phyloP scores from a whole-genome alignment of 2,113 vertebrate genomes.

The Narcine bancroftii region DNA sequence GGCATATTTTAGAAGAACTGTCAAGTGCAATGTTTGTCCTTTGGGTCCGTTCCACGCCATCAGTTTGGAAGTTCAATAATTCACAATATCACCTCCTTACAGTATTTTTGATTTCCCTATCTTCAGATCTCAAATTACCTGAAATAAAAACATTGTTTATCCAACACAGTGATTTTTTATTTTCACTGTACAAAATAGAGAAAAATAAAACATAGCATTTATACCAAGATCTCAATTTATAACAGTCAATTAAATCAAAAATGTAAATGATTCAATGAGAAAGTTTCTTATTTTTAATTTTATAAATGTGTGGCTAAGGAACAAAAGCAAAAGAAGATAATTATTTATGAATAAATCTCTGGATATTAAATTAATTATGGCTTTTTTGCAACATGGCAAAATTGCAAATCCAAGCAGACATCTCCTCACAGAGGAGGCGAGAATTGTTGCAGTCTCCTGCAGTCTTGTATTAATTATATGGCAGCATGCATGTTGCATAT shows the following conservation, averaged over 20 bases:
- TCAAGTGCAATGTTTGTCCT: constrained; percentile 37
- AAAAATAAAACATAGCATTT: constrained; percentile 34
- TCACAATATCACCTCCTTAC: background rate
- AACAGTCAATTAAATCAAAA: background rate
- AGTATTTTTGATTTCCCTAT: background rate
- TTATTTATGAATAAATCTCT: constrained; percentile 47
- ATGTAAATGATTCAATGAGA: background rate
- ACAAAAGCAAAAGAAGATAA: constrained; percentile 31
- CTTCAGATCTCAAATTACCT: constrained; percentile 23
- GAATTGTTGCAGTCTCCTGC: constrained; percentile 65
- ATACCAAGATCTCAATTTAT: constrained; percentile 17
- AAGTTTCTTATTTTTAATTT: background rate
- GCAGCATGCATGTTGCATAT: constrained; percentile 42
- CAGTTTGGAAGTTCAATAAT: constrained; percentile 11
- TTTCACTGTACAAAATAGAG: background rate
- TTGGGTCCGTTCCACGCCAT: background rate
- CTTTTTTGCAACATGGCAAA: constrained; percentile 75
- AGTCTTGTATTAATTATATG: constrained; percentile 38
- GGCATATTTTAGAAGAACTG: constrained; percentile 29
- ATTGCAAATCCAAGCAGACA: constrained; percentile 71
- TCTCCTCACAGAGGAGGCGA: constrained; percentile 92
- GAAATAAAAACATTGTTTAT: constrained; percentile 14
- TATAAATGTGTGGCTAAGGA: constrained; percentile 3
- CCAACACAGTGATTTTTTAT: background rate
- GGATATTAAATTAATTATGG: constrained; percentile 73